These are phyloP conservation scores for Ceyx margarethae DNA, from an alignment of 2,113 vertebrate genomes.

Conservation along the genomic window DNA sequence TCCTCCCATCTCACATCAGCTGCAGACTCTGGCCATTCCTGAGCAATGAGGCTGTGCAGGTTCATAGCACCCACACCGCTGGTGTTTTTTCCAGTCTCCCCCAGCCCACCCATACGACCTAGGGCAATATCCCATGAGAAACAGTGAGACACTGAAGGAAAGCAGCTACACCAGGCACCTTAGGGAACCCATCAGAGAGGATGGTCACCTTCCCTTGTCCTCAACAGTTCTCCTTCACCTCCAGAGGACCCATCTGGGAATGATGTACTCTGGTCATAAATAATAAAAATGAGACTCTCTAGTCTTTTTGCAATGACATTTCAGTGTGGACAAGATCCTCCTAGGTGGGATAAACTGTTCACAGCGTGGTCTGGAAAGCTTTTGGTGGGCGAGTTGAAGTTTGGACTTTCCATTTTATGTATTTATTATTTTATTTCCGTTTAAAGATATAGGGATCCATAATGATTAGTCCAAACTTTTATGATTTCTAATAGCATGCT, in stretches of 20 bases:
- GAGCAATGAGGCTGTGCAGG: accelerated
- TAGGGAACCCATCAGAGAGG: not conserved
- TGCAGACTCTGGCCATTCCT: not conserved
- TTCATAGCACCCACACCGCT: accelerated
- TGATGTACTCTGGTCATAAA: not conserved
- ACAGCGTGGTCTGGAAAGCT: not conserved
- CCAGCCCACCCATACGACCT: too few relatives aligned
- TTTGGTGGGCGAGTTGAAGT: not conserved
- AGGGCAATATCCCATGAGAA: not conserved
- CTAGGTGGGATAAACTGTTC: not conserved
- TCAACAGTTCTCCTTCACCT: not conserved
- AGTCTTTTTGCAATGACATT: not conserved
- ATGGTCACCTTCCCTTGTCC: accelerated
- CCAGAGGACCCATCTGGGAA: not conserved
- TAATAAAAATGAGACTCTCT: not conserved
- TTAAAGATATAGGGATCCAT: not conserved
- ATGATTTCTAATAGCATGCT: not conserved
- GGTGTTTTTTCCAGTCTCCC: not conserved
- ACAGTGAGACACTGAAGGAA: accelerated
- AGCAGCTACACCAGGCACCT: not conserved
- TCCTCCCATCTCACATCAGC: not conserved
- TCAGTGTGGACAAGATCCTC: not conserved
- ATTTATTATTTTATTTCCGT: not conserved
- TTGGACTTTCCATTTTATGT: not conserved
- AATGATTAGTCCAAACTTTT: not conserved